Conservation (phyloP, 2,888 invertebrate species). For the Tipula vernalis region DNA sequence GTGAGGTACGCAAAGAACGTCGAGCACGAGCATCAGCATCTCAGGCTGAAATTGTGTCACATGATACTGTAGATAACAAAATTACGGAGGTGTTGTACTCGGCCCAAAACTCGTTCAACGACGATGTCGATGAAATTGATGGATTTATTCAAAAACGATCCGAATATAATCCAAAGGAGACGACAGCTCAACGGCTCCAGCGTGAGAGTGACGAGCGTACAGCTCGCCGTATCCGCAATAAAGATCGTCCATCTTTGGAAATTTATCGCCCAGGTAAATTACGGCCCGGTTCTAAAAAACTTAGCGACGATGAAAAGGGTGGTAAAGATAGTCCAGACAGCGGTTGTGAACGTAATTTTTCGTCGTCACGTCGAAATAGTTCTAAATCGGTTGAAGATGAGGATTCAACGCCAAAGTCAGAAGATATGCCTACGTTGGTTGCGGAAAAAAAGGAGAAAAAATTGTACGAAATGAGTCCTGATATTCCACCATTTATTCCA, state of each 20-base stretch:
- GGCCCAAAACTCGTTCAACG: background rate
- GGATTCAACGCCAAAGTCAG: background rate
- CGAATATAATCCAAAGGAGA: conserved; percentile 14
- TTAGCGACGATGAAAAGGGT: conserved; percentile 20
- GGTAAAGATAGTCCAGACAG: conserved; percentile 7
- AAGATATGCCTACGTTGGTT: background rate
- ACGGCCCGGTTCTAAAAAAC: conserved; percentile 24
- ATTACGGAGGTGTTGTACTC: background rate
- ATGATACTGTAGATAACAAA: background rate
- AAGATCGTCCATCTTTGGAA: conserved; percentile 78
- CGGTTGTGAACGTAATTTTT: background rate
- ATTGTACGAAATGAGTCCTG: conserved; percentile 6
- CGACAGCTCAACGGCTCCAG: background rate
- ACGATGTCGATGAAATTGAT: background rate
- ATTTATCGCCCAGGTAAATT: conserved; percentile 75
- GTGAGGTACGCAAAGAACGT: conserved; percentile 21
- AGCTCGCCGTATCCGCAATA: conserved; percentile 17
- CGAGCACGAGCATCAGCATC: background rate
- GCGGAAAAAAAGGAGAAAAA: background rate
- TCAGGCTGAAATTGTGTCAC: background rate
- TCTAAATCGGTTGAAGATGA: background rate
- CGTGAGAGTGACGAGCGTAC: conserved; percentile 14
- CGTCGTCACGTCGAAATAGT: background rate
- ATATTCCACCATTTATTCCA: conserved; percentile 5
- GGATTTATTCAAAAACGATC: background rate